A percentile compares a stretch with the other conserved stretches of the same genome.
Evolutionary conservation across 2,797 vertebrate species (phyloP).

Genomic region (Nannoperca obscura): DNA sequence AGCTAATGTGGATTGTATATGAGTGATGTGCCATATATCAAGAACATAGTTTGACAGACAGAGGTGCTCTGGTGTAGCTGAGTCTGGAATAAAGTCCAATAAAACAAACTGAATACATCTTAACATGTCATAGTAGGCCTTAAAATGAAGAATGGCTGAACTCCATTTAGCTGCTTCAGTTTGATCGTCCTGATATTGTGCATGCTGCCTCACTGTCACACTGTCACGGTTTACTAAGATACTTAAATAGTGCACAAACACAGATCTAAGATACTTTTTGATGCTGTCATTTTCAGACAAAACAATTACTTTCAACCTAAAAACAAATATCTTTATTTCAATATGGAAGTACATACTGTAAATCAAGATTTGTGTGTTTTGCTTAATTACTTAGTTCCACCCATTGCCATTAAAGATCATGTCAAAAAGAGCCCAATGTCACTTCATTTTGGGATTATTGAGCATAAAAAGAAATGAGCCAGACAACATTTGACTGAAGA

Average conservation of each 20-base stretch:
- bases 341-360: no score
- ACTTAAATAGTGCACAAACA: neutral
- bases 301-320: no score
- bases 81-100: neutral
- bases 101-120: neutral
- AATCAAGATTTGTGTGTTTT: no score
- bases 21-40: neutral
- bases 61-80: neutral
- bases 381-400: neutral
- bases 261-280: no score
- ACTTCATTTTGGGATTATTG: neutral
- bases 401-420: neutral
- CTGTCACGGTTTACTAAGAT: no score
- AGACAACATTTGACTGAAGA: slow-evolving; percentile 1
- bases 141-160: neutral
- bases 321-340: no score
- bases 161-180: neutral
- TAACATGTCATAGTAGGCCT: neutral
- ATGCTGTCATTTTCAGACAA: no score
- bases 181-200: neutral
- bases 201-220: neutral
- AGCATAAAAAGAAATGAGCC: slow-evolving; percentile 5
- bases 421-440: neutral
- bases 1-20: neutral
- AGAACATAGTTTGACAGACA: no score